Evolutionary conservation across 2,113 vertebrate species (phyloP).

Genomic region (Mastomys natalensis): DNA sequence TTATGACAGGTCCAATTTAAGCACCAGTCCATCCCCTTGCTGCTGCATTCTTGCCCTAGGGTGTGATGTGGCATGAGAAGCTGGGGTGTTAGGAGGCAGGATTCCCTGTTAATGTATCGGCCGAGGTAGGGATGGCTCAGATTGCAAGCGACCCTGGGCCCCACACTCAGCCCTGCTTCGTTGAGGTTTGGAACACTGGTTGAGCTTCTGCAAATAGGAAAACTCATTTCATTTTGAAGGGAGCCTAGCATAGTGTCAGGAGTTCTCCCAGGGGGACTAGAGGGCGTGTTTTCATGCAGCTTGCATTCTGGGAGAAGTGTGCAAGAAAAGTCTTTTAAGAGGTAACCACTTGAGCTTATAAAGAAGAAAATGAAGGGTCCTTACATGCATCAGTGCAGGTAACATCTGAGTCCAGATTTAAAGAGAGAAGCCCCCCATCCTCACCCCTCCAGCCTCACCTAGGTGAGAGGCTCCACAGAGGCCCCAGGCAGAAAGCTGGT

Average conservation of each 20-base stretch:
- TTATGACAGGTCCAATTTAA: background rate
- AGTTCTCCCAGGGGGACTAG: background rate
- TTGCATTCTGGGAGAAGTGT: background rate
- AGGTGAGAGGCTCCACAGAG: background rate
- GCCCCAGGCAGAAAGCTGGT: background rate
- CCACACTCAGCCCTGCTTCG: background rate
- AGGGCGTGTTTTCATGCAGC: background rate
- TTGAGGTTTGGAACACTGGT: background rate
- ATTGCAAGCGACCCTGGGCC: background rate
- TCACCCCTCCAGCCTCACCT: too few relatives aligned
- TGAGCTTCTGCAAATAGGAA: background rate
- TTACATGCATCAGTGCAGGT: background rate
- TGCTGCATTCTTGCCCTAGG: background rate
- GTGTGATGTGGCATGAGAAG: background rate
- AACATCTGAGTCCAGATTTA: background rate
- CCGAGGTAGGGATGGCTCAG: background rate
- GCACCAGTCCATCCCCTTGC: background rate
- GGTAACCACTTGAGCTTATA: background rate
- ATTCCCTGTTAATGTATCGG: background rate
- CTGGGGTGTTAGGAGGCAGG: background rate
- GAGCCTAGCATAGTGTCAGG: background rate
- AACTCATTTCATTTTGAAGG: background rate
- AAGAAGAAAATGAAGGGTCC: background rate
- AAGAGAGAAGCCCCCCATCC: background rate
- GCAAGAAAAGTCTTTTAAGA: background rate